Conservation (phyloP, 2,888 invertebrate genomes). For the Ctenicera cuprea region DNA sequence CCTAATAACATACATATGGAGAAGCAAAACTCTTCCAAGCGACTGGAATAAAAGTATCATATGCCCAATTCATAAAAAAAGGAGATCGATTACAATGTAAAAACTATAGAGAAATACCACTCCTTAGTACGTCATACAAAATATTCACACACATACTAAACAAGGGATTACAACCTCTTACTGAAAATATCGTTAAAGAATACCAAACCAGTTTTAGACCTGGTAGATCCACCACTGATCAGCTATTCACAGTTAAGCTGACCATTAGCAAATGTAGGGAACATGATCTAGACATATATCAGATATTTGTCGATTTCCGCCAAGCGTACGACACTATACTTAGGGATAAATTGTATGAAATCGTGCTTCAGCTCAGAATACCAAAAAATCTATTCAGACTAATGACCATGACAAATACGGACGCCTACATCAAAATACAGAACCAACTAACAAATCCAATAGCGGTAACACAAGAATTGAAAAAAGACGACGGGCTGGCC, state of each 20-base stretch:
- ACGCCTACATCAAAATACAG: background rate
- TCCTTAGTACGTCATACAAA: background rate
- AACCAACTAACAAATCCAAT: background rate
- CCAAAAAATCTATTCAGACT: background rate
- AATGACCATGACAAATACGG: background rate
- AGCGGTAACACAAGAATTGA: background rate
- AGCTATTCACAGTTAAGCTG: background rate
- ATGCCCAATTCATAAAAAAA: background rate
- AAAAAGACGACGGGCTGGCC: background rate
- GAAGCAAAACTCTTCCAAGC: background rate
- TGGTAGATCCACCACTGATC: background rate
- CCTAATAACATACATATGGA: background rate
- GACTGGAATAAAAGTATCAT: background rate
- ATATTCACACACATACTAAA: background rate
- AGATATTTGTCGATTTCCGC: constrained; percentile 14
- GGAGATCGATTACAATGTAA: background rate
- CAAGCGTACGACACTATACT: background rate
- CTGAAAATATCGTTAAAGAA: background rate
- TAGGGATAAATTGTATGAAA: background rate
- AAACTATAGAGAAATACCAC: background rate
- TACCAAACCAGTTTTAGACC: background rate
- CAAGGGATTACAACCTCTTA: background rate
- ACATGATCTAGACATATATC: background rate
- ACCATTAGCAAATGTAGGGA: background rate
- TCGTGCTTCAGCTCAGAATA: background rate